Evolutionary conservation across 2,797 vertebrate species (phyloP).

Genomic region (Eleutherodactylus coqui): DNA sequence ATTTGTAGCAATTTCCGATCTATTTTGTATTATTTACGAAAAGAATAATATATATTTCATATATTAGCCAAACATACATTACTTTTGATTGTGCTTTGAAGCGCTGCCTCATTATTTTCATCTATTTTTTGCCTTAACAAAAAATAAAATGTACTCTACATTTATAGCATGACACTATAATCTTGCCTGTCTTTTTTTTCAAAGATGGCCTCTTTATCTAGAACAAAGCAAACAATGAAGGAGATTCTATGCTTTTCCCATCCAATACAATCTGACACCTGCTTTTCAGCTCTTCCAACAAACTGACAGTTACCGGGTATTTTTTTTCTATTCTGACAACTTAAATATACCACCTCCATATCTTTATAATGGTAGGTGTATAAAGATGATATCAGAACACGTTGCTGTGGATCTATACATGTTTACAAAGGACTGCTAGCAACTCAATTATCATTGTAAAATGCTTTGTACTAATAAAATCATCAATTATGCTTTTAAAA

Average conservation of each 20-base stretch:
- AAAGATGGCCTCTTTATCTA: conserved; percentile 58
- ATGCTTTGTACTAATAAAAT: conserved; percentile 15
- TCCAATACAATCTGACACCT: conserved; percentile 58
- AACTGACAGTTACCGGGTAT: conserved; percentile 38
- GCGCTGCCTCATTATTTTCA: conserved; percentile 23
- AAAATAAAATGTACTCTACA: conserved; percentile 49
- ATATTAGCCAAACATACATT: background rate
- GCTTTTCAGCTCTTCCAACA: conserved; percentile 41
- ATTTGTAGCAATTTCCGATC: too few relatives aligned
- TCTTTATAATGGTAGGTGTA: conserved; percentile 58
- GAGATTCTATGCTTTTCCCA: conserved; percentile 45
- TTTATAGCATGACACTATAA: conserved; percentile 59
- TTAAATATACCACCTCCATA: conserved; percentile 63
- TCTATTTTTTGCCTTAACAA: conserved; percentile 40
- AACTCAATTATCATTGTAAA: conserved; percentile 29
- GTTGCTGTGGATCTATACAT: conserved; percentile 40
- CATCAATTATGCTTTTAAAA: background rate
- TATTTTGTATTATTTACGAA: background rate
- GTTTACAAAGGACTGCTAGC: conserved; percentile 36
- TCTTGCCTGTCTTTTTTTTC: conserved; percentile 58
- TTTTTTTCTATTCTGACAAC: conserved; percentile 51
- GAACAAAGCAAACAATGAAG: conserved; percentile 38
- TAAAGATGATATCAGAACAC: conserved; percentile 54
- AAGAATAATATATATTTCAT: background rate
- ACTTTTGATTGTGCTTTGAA: background rate